These are phyloP conservation scores for Actenoides hombroni DNA, from an alignment of 2,113 vertebrate genomes.

Conservation along the genomic window DNA sequence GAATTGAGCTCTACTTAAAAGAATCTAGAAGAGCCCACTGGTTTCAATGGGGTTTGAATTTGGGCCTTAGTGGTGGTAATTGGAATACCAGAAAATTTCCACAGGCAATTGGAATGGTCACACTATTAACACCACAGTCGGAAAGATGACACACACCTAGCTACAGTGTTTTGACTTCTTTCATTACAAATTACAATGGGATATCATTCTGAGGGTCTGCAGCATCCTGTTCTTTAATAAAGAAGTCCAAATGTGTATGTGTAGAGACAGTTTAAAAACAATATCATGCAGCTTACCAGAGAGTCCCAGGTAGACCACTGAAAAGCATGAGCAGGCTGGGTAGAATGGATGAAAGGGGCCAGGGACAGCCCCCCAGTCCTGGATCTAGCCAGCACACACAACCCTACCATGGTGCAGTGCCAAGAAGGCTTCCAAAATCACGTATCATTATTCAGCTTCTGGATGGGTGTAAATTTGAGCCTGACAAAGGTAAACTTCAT, in stretches of 20 bases:
- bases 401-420: rapidly evolving
- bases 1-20: neutral
- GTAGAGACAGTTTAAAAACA: neutral
- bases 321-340: neutral
- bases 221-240: neutral
- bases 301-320: neutral
- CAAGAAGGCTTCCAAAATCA: neutral
- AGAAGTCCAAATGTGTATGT: neutral
- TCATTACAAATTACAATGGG: neutral
- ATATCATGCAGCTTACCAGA: neutral
- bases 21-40: neutral
- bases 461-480: neutral
- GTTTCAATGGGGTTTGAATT: neutral
- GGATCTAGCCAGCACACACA: neutral
- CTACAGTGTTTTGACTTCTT: neutral
- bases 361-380: neutral
- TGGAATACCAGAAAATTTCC: neutral
- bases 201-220: neutral
- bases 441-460: neutral
- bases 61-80: neutral
- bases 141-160: neutral
- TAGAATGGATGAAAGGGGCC: neutral
- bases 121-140: neutral
- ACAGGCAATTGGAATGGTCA: neutral
- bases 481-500: neutral